phyloP scores from a whole-genome alignment of 2,888 invertebrate genomes.

The Microdon myrmicae region DNA sequence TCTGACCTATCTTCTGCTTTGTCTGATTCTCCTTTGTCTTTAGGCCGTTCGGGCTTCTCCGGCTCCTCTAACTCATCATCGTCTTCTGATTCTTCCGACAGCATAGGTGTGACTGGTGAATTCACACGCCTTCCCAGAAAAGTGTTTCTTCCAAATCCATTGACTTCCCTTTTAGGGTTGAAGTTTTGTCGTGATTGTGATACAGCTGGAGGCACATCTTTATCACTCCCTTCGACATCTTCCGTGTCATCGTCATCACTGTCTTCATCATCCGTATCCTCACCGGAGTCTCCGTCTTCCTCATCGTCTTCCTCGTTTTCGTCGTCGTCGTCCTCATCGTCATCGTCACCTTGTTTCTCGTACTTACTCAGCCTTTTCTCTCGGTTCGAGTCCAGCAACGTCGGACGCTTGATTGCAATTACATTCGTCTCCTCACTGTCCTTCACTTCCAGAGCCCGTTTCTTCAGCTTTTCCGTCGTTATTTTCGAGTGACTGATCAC shows the following conservation, averaged over 20 bases:
- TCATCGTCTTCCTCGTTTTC: constrained; percentile 58
- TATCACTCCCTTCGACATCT: constrained; percentile 57
- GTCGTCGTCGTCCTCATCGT: constrained; percentile 57
- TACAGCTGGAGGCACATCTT: too few relatives aligned
- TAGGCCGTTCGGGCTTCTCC: constrained; percentile 20
- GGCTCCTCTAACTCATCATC: constrained; percentile 10
- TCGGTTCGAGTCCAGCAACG: constrained; percentile 61
- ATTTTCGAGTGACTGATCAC: constrained; percentile 62
- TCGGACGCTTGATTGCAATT: constrained; percentile 60
- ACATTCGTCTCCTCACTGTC: constrained; percentile 51
- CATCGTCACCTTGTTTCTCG: constrained; percentile 59
- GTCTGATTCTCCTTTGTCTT: constrained; percentile 37
- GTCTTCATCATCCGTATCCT: constrained; percentile 57
- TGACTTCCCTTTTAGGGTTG: too few relatives aligned
- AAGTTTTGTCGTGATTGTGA: too few relatives aligned
- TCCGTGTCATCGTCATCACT: constrained; percentile 54
- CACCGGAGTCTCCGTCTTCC: constrained; percentile 56
- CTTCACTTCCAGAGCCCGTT: constrained; percentile 57
- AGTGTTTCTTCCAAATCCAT: too few relatives aligned
- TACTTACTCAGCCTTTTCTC: constrained; percentile 62
- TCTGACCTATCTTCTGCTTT: constrained; percentile 32
- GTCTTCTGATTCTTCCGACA: constrained; percentile 43
- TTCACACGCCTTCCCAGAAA: too few relatives aligned
- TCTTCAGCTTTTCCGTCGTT: constrained; percentile 52
- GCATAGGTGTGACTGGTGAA: too few relatives aligned